These are phyloP conservation scores for Elephas maximus DNA, from an alignment of 2,113 vertebrate species.

Conservation along the genomic window DNA sequence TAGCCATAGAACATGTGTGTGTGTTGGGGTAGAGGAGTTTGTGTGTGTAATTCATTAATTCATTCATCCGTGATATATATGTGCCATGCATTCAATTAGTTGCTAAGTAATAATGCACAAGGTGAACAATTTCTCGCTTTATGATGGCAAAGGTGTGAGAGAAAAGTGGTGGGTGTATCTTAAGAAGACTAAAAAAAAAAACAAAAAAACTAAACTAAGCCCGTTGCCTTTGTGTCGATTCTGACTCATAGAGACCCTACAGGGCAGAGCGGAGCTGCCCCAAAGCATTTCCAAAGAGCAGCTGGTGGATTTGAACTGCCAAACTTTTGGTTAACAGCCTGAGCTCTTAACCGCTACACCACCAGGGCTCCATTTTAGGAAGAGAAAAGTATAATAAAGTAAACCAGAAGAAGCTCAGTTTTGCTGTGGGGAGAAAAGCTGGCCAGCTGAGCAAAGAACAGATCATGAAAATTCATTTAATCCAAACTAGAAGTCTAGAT, in stretches of 20 bases:
- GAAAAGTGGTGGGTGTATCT: not conserved
- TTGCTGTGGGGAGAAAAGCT: not conserved
- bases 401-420: not conserved
- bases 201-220: too few relatives aligned
- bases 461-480: not conserved
- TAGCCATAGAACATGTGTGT: not conserved
- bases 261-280: too few relatives aligned
- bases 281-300: too few relatives aligned
- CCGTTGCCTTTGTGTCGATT: too few relatives aligned
- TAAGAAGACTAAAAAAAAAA: too few relatives aligned
- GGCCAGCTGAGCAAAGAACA: conserved; percentile 28
- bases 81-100: not conserved
- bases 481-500: not conserved
- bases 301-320: too few relatives aligned
- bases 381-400: not conserved
- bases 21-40: not conserved
- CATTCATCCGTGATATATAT: not conserved
- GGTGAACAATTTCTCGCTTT: not conserved
- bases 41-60: not conserved
- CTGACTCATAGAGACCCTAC: too few relatives aligned
- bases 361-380: not conserved
- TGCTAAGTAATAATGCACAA: not conserved
- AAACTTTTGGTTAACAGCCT: too few relatives aligned
- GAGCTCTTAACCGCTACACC: too few relatives aligned
- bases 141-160: not conserved